Evolutionary conservation across 2,113 vertebrate genomes (phyloP).

Genomic region (Lepus timidus): DNA sequence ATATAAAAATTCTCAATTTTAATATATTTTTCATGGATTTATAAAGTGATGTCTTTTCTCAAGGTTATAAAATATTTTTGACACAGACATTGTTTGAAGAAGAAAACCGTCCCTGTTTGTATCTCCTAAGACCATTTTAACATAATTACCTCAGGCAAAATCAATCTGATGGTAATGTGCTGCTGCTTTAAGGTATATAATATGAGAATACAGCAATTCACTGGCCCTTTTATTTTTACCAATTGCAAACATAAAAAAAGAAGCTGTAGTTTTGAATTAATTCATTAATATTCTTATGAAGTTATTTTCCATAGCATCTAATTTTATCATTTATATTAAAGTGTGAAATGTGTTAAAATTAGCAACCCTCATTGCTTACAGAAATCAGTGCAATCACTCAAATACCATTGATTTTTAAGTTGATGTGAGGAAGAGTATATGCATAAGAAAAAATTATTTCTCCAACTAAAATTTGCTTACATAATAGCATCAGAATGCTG

Average conservation of each 20-base stretch:
- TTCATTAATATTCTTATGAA: neutral
- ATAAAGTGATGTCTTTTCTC: neutral
- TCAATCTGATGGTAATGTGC: slow-evolving; percentile 14
- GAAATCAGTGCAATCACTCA: neutral
- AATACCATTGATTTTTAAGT: neutral
- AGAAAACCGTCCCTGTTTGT: neutral
- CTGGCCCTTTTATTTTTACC: slow-evolving; percentile 38
- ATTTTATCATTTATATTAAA: slow-evolving; percentile 29
- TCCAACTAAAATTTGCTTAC: neutral
- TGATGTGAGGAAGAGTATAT: neutral
- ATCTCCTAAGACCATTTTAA: slow-evolving; percentile 25
- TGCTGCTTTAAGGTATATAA: neutral
- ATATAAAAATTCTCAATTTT: neutral
- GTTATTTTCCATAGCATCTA: slow-evolving; percentile 4
- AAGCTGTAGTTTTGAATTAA: slow-evolving; percentile 59
- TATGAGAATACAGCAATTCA: neutral
- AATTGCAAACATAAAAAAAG: slow-evolving; percentile 19
- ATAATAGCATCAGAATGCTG: neutral
- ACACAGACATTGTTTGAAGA: neutral
- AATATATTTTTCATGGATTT: slow-evolving; percentile 12
- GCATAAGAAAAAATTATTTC: neutral
- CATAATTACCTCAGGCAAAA: slow-evolving; percentile 18
- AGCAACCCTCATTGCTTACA: neutral
- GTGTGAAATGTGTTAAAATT: neutral
- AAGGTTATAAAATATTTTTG: neutral